Percentiles rank a stretch among this genome's conserved stretches.
Conservation (phyloP, 2,888 invertebrate species). For the Orchesella flavescens region DNA sequence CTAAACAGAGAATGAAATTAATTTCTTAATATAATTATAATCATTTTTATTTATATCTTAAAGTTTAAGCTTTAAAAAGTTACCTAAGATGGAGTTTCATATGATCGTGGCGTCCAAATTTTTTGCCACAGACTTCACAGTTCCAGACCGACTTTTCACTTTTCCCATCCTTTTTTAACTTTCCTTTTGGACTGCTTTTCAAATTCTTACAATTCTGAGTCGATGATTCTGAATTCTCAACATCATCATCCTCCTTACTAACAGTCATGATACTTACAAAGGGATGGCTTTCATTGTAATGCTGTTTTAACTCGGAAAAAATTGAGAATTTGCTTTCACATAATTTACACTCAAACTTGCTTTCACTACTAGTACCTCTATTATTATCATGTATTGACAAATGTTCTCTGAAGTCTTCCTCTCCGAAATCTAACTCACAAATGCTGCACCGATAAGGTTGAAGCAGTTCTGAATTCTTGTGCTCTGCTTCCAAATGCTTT, state of each 20-base stretch:
- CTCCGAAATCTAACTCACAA: background rate
- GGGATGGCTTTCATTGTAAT: constrained; percentile 16
- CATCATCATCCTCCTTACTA: background rate
- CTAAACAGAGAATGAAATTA: no score
- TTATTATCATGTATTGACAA: background rate
- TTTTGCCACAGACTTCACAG: constrained; percentile 39
- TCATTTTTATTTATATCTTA: no score
- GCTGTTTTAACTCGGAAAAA: constrained; percentile 9
- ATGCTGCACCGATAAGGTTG: background rate
- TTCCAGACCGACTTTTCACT: constrained; percentile 7
- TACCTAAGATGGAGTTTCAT: constrained; percentile 25
- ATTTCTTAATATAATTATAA: no score
- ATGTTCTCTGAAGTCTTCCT: background rate
- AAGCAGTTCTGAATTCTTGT: background rate
- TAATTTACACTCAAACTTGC: constrained; percentile 27
- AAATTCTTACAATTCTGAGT: background rate
- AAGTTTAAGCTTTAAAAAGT: no score
- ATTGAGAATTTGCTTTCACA: constrained; percentile 4
- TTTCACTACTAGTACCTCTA: background rate
- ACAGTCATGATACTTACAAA: constrained; percentile 9
- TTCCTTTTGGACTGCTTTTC: background rate
- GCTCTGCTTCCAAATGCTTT: background rate
- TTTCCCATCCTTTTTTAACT: constrained; percentile 1
- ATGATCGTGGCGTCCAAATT: constrained; percentile 38
- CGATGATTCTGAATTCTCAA: background rate